phyloP scores from a whole-genome alignment of 2,797 vertebrate species.

The Takifugu rubripes region DNA sequence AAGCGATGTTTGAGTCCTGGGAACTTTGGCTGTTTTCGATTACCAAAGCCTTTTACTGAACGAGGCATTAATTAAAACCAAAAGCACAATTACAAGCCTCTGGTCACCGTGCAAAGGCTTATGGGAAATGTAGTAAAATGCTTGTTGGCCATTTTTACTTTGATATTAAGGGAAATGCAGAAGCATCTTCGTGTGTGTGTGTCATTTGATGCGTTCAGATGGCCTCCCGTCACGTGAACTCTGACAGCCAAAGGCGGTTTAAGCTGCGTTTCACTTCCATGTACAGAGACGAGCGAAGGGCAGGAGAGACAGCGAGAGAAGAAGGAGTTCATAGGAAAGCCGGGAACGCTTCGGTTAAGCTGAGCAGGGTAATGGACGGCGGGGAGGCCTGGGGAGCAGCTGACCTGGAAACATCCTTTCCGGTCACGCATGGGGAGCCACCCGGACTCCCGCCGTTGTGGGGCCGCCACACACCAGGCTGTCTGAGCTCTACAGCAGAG shows the following conservation, averaged over 20 bases:
- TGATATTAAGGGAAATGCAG: neutral
- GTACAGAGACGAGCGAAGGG: slow-evolving; percentile 58
- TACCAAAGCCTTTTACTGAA: too few species aligned
- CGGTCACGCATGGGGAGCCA: slow-evolving; percentile 33
- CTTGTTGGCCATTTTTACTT: too few species aligned
- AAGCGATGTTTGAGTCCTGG: neutral
- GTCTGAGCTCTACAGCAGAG: slow-evolving; percentile 14
- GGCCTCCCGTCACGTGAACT: slow-evolving; percentile 52
- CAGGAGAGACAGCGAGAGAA: slow-evolving; percentile 24
- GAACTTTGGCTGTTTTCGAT: neutral
- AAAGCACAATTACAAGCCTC: too few species aligned
- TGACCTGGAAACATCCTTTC: slow-evolving; percentile 68
- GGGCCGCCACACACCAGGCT: slow-evolving; percentile 31
- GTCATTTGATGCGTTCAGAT: slow-evolving; percentile 13
- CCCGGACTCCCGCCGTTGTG: slow-evolving; percentile 29
- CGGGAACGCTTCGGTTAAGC: slow-evolving; percentile 10
- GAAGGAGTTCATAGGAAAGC: neutral
- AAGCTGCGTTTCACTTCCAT: slow-evolving; percentile 57
- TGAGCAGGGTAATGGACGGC: slow-evolving; percentile 36
- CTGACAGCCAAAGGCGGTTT: slow-evolving; percentile 50
- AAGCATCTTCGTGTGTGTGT: neutral
- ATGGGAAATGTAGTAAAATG: too few species aligned
- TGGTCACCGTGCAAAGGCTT: too few species aligned
- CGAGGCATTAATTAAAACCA: too few species aligned
- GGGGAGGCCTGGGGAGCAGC: slow-evolving; percentile 56